Base-by-base conservation (phyloP, 2,113 vertebrate genomes). In the Notothenia rossii region DNA sequence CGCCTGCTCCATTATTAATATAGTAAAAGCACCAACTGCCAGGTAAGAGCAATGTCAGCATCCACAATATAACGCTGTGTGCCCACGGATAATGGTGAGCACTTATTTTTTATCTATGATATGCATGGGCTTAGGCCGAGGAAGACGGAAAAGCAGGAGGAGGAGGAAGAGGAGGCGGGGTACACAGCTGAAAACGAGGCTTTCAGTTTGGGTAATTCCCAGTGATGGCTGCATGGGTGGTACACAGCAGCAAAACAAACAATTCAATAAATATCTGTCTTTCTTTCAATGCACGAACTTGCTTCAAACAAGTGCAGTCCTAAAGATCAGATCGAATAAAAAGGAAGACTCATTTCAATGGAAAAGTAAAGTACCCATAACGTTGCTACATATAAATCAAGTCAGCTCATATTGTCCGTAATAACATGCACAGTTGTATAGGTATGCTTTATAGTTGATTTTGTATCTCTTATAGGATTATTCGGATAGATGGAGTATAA, bases 1-100 rank as follows among this genome's bases (percentile, higher is more conserved):
- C 11, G 82, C 89, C 90, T 91, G 87, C 88, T 94, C 88, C 91
- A 95, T 95, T 94, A 95, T 95, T 95, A 92, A 95, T 94, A 94
- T 90, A 84, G 91, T 93, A 94, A 95, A 93, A 94, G 91, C 90
- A 91, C 87, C 83, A 88, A 91, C 89, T 92, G 94, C 92, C 94
- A 93, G 93, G 90, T 93, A 93, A 92, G 88, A 91, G 94, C 93
- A 87, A 92, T 90, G 92, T 94, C 94, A 94, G 93, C 93, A 93
- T 88, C 89, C 88, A 91, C 87, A 89, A 91, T 90, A 92, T 93
- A 91, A 94, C 78, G 88, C 90, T 56, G 82, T 81, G 87, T 87
- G 90, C 83, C 88, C 82, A 66, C 69, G 80, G 89, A 91, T 91
- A 90, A 92, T 90, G 84, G 91, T 40, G 75, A 86, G 84, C 86